Evolutionary conservation across 1,140 invertebrate species (phyloP).

Genomic region (Palaemon carinicauda): DNA sequence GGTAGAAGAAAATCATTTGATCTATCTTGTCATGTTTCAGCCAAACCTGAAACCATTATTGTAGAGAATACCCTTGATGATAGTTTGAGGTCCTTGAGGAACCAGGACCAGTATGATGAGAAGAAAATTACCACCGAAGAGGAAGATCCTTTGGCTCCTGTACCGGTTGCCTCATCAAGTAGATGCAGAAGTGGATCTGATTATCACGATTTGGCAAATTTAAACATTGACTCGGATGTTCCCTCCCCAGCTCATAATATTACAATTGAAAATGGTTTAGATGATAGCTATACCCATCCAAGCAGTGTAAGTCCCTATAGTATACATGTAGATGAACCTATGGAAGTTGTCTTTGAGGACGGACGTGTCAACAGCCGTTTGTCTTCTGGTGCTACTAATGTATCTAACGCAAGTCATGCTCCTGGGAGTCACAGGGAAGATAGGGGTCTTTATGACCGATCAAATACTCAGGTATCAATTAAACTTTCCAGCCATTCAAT

Average conservation of each 20-base stretch:
- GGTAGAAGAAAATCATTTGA: neutral
- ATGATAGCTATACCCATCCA: conserved; percentile 5
- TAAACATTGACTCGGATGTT: conserved; percentile 28
- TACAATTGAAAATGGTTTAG: conserved; percentile 27
- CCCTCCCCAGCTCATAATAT: conserved; percentile 28
- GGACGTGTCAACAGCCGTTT: neutral
- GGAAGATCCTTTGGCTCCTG: conserved; percentile 32
- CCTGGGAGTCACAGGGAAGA: neutral
- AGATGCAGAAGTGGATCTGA: conserved; percentile 7
- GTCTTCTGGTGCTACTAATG: neutral
- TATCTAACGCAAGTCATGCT: neutral
- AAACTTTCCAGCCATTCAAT: neutral
- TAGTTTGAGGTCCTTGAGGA: conserved; percentile 15
- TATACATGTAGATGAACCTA: conserved; percentile 25
- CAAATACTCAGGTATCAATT: neutral
- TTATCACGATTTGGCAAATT: neutral
- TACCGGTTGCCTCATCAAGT: neutral
- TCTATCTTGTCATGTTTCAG: neutral
- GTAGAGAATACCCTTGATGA: conserved; percentile 23
- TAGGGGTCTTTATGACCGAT: neutral
- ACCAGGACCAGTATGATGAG: conserved; percentile 6
- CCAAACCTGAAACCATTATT: conserved; percentile 10
- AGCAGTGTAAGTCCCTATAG: neutral
- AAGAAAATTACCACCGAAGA: neutral
- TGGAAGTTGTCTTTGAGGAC: conserved; percentile 36